Conservation (phyloP, 2,113 vertebrate genomes). For the Apaloderma vittatum region DNA sequence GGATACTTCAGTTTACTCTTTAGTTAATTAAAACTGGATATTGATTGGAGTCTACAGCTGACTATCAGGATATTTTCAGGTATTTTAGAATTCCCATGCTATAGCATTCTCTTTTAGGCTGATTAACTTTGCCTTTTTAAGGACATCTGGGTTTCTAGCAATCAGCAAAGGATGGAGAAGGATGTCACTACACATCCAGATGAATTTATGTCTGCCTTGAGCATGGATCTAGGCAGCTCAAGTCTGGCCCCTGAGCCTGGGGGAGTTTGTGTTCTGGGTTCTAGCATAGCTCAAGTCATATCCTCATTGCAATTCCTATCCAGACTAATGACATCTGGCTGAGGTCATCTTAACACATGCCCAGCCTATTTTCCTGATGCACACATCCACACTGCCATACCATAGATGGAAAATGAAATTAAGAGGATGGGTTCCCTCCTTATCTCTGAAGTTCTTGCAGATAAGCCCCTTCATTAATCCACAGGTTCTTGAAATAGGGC, state of each 20-base stretch:
- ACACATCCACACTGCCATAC: accelerated
- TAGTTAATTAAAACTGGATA: background rate
- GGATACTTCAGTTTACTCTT: background rate
- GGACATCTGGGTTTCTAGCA: background rate
- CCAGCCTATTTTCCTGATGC: background rate
- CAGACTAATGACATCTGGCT: background rate
- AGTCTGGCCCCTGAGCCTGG: background rate
- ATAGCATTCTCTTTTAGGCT: background rate
- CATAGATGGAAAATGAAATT: background rate
- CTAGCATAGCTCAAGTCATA: background rate
- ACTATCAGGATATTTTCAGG: background rate
- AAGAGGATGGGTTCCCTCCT: background rate
- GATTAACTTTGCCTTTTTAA: background rate
- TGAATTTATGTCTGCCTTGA: background rate
- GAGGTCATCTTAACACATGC: background rate
- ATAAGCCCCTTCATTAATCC: background rate
- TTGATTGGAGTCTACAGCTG: background rate
- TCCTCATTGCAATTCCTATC: background rate
- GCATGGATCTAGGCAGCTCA: background rate
- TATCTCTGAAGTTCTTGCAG: background rate
- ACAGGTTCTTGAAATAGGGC: accelerated
- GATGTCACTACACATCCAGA: background rate
- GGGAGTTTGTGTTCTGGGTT: background rate
- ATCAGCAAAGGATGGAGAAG: background rate
- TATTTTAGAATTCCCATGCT: background rate